These are phyloP conservation scores for Megaceryle torquata DNA, from an alignment of 2,113 vertebrate species.

Conservation along the genomic window DNA sequence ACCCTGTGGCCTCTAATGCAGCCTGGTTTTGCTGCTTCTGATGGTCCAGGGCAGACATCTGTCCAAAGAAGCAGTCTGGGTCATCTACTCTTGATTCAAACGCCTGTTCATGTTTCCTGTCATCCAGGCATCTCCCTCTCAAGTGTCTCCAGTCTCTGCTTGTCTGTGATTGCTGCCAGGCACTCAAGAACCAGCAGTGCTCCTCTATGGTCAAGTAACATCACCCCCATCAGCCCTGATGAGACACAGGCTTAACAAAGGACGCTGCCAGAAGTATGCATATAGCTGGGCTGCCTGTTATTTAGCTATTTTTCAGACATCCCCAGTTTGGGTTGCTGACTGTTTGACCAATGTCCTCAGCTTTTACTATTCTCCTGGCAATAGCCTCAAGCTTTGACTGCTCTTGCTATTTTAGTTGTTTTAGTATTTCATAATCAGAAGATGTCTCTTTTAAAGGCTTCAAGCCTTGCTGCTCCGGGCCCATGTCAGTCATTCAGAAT, in stretches of 20 bases:
- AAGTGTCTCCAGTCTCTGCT: background rate
- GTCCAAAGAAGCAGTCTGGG: background rate
- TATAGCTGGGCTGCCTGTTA: background rate
- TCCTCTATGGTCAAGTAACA: background rate
- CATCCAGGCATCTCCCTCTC: background rate
- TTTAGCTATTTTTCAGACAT: background rate
- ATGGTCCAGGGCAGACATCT: background rate
- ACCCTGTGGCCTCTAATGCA: background rate
- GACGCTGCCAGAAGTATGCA: background rate
- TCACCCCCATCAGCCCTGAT: background rate
- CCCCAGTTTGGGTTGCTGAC: background rate
- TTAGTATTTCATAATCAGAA: conserved; percentile 47
- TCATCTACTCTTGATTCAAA: background rate
- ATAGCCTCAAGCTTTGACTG: conserved; percentile 28
- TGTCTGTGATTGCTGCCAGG: background rate
- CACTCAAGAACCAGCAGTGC: background rate
- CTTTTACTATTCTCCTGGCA: background rate
- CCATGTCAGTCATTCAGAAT: conserved; percentile 38
- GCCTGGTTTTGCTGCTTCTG: background rate
- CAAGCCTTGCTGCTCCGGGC: conserved; percentile 39
- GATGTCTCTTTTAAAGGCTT: conserved; percentile 31
- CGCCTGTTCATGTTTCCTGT: background rate
- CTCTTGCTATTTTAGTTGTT: conserved; percentile 45
- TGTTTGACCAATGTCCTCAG: background rate
- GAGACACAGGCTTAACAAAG: background rate